Evolutionary conservation across 30 jellyfish, hydroid and myxozoan genomes (phyloP), one percentile per base, ranked within the genome.

Genomic region (Turritopsis rubra): DNA sequence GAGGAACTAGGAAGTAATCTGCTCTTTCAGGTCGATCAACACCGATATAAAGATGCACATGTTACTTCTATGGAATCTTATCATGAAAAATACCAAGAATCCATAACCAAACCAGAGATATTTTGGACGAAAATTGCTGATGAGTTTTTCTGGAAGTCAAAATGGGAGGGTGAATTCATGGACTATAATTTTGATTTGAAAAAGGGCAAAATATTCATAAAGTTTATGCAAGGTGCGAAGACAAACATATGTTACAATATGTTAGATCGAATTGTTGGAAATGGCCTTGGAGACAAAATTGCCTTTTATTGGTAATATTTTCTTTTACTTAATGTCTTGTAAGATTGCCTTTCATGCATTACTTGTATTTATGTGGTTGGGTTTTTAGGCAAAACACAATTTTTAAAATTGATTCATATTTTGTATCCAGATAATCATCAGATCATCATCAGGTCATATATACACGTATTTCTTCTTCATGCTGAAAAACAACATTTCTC

Each of bases 181-280:
- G 94, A 83, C 65, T 92, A 84, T 72, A 92, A 92, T 65, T 92
- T 92, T 76, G 89, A 92, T 41, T 73, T 82, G 75, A 76, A 84
- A 1, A 73, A 88, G 27, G 98, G 98, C 16, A 88, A 89, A 28
- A 65, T 92, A 29, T 84, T 65, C 22, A 75, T 92, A 30, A 92
- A 92, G 86, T 92, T 92, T 88, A 92, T 92, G 98, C 96, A 92
- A 60, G 98, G 98, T 23, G 98, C 95, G 82, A 88, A 92, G 83
- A 92, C 98, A 21, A 92, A 92, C 80, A 88, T 92, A 25, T 88
- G 98, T 79, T 92, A 92, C 88, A 92, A 92, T 88, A 93, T 92
- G 16, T 81, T 92, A 79, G 98, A 92, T 29, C 79, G 96, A 54
- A 86, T 76, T 52, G 95, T 83, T 29, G 96, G 88, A 5, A 88